phyloP scores from a whole-genome alignment of 2,888 invertebrate genomes.

The Limnephilus rhombicus region DNA sequence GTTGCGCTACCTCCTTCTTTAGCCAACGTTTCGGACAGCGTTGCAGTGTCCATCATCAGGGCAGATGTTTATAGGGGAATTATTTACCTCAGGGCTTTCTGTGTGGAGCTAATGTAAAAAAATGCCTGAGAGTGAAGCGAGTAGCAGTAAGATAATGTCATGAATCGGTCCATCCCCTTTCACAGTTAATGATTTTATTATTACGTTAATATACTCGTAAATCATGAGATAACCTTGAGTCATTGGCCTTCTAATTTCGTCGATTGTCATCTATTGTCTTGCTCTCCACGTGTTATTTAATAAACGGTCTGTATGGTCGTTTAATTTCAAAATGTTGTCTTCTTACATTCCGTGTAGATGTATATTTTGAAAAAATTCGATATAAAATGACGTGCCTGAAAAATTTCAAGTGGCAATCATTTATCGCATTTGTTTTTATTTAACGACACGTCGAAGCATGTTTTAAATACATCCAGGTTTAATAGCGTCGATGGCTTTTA shows the following conservation, averaged over 20 bases:
- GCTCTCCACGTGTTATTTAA: not conserved
- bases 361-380: not conserved
- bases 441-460: not conserved
- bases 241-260: not conserved
- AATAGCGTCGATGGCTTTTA: conserved; percentile 21
- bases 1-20: too few species aligned
- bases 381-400: conserved; percentile 7
- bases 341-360: not conserved
- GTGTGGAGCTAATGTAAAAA: too few species aligned
- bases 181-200: not conserved
- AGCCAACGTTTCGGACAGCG: too few species aligned
- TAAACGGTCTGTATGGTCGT: not conserved
- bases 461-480: not conserved
- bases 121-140: too few species aligned
- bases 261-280: not conserved
- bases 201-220: not conserved
- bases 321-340: not conserved
- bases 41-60: too few species aligned
- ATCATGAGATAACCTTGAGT: not conserved
- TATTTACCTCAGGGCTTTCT: too few species aligned
- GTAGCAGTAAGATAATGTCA: too few species aligned
- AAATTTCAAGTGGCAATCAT: not conserved
- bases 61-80: too few species aligned
- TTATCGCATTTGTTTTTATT: conserved; percentile 6
- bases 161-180: not conserved